These are phyloP conservation scores for Ctenopoma multispine DNA, from an alignment of 2,797 vertebrate genomes.

Conservation along the genomic window DNA sequence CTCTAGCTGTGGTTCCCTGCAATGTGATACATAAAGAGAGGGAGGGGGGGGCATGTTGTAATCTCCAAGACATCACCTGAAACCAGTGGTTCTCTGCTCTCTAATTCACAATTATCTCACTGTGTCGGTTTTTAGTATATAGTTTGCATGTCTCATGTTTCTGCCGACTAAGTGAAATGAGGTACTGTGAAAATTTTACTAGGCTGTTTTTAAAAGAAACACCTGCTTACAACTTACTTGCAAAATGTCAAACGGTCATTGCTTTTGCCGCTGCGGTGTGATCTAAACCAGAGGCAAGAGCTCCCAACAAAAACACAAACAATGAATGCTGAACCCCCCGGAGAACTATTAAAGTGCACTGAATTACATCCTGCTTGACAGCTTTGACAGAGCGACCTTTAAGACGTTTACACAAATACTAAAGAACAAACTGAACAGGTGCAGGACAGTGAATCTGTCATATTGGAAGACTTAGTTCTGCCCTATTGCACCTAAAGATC, in stretches of 20 bases:
- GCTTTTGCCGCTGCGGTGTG: background rate
- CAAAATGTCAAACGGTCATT: background rate
- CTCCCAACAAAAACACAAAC: background rate
- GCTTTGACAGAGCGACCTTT: background rate
- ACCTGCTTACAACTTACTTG: background rate
- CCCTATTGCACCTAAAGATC: conserved; percentile 4
- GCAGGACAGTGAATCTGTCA: no score
- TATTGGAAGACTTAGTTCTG: background rate
- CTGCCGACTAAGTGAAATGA: background rate
- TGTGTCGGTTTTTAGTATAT: background rate
- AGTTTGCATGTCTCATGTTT: background rate
- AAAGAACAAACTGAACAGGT: background rate
- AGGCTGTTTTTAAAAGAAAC: background rate
- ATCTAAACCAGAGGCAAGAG: background rate
- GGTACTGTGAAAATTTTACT: background rate
- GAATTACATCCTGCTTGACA: conserved; percentile 5
- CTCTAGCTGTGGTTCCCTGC: conserved; percentile 3
- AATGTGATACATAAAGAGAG: conserved; percentile 10
- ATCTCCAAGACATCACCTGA: background rate
- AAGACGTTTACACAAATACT: background rate
- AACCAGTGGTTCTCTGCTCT: background rate
- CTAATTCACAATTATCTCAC: background rate
- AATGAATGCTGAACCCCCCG: conserved; percentile 12
- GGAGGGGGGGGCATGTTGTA: background rate
- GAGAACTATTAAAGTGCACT: conserved; percentile 1